Conservation (phyloP, 2,888 invertebrate genomes). For the Sphecodes monilicornis region DNA sequence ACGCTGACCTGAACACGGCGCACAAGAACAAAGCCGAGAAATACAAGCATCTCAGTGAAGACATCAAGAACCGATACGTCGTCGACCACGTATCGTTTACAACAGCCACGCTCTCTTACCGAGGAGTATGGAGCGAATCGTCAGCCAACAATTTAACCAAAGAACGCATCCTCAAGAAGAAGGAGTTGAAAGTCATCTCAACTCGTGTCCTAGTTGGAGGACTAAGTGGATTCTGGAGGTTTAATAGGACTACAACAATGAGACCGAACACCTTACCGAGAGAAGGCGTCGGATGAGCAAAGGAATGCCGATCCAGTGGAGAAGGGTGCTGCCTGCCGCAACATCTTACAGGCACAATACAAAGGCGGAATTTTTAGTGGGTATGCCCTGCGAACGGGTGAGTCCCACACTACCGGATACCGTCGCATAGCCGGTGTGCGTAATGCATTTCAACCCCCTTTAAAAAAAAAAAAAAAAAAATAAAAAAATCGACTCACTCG, state of each 20-base stretch:
- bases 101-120: constrained; percentile 1
- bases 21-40: not conserved
- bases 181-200: constrained; percentile 9
- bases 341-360: constrained; percentile 16
- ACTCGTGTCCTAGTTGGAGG: constrained; percentile 11
- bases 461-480: too few relatives aligned
- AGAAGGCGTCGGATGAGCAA: too few relatives aligned
- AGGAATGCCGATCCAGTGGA: too few relatives aligned
- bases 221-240: not conserved
- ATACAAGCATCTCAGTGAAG: too few relatives aligned
- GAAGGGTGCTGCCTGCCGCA: constrained; percentile 10
- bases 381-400: not conserved
- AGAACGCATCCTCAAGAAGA: not conserved
- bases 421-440: constrained; percentile 2
- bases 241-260: constrained; percentile 5
- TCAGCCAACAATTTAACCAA: not conserved
- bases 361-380: constrained; percentile 25
- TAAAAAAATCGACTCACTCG: too few relatives aligned
- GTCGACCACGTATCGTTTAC: not conserved
- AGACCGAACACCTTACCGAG: too few relatives aligned
- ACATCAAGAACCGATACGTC: too few relatives aligned
- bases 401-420: constrained; percentile 14
- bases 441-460: constrained; percentile 9
- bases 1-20: not conserved
- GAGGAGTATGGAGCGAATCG: constrained; percentile 8